Evolutionary conservation across 2,113 vertebrate species (phyloP).

Genomic region (Aplodontia rufa): DNA sequence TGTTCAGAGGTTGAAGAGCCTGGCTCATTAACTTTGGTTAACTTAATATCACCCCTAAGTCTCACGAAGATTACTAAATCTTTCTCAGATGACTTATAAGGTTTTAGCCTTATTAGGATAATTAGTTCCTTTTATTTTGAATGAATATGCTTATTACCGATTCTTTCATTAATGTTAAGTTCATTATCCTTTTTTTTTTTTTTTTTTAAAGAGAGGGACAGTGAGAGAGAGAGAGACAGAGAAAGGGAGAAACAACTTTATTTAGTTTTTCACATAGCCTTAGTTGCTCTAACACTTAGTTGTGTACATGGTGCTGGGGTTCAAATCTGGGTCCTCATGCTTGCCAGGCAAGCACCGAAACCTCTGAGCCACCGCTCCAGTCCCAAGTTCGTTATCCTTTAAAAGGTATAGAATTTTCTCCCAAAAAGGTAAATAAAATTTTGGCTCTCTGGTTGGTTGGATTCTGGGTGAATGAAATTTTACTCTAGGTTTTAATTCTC

Average conservation of each 20-base stretch:
- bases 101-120: not conserved
- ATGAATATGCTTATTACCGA: not conserved
- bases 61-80: not conserved
- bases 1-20: not conserved
- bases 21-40: not conserved
- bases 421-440: not conserved
- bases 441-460: not conserved
- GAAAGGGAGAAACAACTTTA: too few relatives aligned
- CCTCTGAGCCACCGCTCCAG: too few relatives aligned
- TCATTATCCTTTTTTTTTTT: too few relatives aligned
- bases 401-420: not conserved
- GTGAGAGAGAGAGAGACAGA: too few relatives aligned
- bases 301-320: too few relatives aligned
- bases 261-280: too few relatives aligned
- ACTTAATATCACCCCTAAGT: not conserved
- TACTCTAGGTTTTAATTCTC: not conserved
- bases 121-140: slow-evolving; percentile 34
- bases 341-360: too few relatives aligned
- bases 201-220: too few relatives aligned
- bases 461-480: not conserved
- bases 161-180: not conserved
- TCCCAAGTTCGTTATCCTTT: too few relatives aligned
- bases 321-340: too few relatives aligned
- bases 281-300: too few relatives aligned
- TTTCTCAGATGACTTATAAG: not conserved